These are phyloP conservation scores for Lagodon rhomboides DNA, from an alignment of 2,797 vertebrate genomes.

Conservation along the genomic window DNA sequence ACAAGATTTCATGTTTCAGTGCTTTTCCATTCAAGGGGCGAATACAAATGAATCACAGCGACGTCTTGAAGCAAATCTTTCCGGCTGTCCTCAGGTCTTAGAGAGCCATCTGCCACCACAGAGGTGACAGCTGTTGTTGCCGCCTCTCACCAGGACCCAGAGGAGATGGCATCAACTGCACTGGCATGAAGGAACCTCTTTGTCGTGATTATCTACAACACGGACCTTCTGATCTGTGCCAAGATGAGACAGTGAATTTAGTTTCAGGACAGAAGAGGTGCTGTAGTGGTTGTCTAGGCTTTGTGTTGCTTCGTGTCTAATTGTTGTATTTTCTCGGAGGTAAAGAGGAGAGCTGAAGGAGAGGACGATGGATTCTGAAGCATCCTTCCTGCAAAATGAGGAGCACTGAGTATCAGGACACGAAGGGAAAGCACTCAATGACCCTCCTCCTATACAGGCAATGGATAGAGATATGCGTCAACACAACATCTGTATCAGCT, in stretches of 20 bases:
- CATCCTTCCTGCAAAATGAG: constrained; percentile 1
- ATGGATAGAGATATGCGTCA: too few relatives aligned
- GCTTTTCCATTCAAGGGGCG: constrained; percentile 12
- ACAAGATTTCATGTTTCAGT: constrained; percentile 1
- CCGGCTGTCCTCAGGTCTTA: constrained; percentile 26
- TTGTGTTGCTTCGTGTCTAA: constrained; percentile 2
- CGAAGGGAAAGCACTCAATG: not conserved
- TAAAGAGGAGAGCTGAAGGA: not conserved
- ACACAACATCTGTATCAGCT: too few relatives aligned
- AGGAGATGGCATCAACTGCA: constrained; percentile 35
- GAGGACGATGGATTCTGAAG: not conserved
- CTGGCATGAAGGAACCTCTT: constrained; percentile 38
- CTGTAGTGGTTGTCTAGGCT: not conserved
- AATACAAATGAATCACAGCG: constrained; percentile 33
- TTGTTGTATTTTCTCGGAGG: not conserved
- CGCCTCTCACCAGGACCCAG: constrained; percentile 36
- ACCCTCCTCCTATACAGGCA: not conserved
- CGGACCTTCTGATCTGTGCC: constrained; percentile 9
- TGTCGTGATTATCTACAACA: constrained; percentile 41
- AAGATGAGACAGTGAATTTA: not conserved
- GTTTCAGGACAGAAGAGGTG: not conserved
- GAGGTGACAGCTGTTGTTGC: constrained; percentile 54
- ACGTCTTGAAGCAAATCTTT: constrained; percentile 30
- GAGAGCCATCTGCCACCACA: constrained; percentile 48
- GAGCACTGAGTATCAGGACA: not conserved